Percentiles rank a stretch among this genome's conserved stretches.
These are phyloP conservation scores for Typhlichthys eigenmanni DNA, from an alignment of 2,797 vertebrate species.

Conservation along the genomic window DNA sequence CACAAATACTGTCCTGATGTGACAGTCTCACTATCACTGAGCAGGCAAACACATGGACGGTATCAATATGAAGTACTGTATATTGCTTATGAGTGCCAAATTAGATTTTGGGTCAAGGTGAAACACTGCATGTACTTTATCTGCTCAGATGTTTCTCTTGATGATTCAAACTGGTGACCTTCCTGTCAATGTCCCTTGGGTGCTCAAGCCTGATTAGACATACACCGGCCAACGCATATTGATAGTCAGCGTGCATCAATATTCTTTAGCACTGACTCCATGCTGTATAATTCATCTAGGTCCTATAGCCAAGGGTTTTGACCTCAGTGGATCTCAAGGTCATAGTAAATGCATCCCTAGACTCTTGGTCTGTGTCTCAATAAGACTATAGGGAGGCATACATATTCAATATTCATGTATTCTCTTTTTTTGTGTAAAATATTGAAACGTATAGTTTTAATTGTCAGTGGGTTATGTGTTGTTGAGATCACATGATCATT, in stretches of 20 bases:
- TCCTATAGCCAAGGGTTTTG: constrained; percentile 21
- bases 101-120: no score
- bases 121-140: not conserved
- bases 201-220: constrained; percentile 29
- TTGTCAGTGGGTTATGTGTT: no score
- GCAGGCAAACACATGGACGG: constrained; percentile 1
- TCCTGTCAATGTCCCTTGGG: constrained; percentile 9
- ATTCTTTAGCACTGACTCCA: constrained; percentile 14
- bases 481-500: no score
- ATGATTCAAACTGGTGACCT: not conserved
- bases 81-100: no score
- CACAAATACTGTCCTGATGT: not conserved
- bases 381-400: constrained; percentile 12
- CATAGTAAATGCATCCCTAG: constrained; percentile 15
- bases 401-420: not conserved
- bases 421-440: no score
- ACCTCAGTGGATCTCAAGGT: constrained; percentile 25
- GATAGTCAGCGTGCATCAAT: constrained; percentile 31
- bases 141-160: not conserved
- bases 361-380: not conserved
- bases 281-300: constrained; percentile 43
- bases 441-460: no score
- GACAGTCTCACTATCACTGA: no score
- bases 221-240: constrained; percentile 14
- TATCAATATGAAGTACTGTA: constrained; percentile 4